Evolutionary conservation across 2,113 vertebrate genomes (phyloP).

Genomic region (Scytalopus superciliaris): DNA sequence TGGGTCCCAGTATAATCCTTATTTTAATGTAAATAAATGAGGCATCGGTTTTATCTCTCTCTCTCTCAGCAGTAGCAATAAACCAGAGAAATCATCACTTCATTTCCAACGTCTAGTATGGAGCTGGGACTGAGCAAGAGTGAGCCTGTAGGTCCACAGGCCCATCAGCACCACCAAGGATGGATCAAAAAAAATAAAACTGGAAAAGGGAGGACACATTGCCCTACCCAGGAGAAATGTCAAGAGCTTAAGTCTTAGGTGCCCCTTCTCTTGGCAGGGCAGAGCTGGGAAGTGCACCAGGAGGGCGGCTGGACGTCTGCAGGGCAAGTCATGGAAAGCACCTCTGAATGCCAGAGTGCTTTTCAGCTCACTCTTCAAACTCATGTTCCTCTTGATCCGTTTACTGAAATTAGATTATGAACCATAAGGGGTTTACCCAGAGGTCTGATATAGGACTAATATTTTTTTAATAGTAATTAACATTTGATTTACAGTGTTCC

Average conservation of each 20-base stretch:
- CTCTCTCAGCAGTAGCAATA: constrained; percentile 32
- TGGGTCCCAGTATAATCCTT: constrained; percentile 48
- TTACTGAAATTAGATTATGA: constrained; percentile 68
- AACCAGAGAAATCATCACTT: constrained; percentile 32
- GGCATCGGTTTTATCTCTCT: constrained; percentile 36
- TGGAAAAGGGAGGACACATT: neutral
- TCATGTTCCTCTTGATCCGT: constrained; percentile 61
- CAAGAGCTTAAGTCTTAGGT: neutral
- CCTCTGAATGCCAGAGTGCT: constrained; percentile 34
- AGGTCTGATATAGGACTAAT: constrained; percentile 64
- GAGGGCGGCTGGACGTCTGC: neutral
- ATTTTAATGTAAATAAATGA: constrained; percentile 63
- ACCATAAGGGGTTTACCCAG: constrained; percentile 66
- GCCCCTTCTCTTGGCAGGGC: neutral
- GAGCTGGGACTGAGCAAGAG: neutral
- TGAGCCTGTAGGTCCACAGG: accelerated
- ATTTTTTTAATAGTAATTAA: constrained; percentile 74
- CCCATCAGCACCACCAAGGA: neutral
- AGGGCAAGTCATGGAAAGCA: neutral
- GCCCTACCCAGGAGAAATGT: neutral
- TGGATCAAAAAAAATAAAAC: neutral
- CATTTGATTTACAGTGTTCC: constrained; percentile 72
- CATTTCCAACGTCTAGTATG: neutral
- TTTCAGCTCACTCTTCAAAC: constrained; percentile 42
- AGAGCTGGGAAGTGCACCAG: neutral